Conservation (phyloP, 1,140 invertebrate genomes). For the Hestina assimilis region DNA sequence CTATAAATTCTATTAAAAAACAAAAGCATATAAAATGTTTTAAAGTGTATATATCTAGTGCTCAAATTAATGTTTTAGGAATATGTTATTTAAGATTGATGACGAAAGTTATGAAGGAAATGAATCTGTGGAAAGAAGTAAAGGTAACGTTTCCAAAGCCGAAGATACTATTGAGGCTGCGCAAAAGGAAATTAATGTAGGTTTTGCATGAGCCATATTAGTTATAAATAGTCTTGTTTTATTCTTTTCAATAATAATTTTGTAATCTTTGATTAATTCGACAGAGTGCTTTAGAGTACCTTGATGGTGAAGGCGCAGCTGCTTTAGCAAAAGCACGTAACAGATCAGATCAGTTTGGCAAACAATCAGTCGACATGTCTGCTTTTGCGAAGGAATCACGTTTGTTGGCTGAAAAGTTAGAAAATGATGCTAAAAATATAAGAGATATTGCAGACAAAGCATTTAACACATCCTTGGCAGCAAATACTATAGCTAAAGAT, state of each 20-base stretch:
- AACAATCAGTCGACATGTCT: conserved; percentile 95
- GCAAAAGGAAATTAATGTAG: conserved; percentile 82
- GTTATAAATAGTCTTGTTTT: too few relatives aligned
- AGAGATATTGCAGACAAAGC: conserved; percentile 88
- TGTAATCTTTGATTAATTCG: not conserved
- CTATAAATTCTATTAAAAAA: not conserved
- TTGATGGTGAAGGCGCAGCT: conserved; percentile 88
- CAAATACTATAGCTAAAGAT: conserved; percentile 89
- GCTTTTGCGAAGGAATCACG: conserved; percentile 92
- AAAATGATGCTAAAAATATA: conserved; percentile 88
- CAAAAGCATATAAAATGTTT: too few relatives aligned
- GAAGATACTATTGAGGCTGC: conserved; percentile 87
- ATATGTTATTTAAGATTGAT: conserved; percentile 82
- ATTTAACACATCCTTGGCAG: conserved; percentile 88
- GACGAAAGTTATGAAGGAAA: conserved; percentile 80
- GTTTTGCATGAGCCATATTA: too few relatives aligned
- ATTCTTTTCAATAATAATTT: not conserved
- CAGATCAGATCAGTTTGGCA: conserved; percentile 91
- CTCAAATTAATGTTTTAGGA: conserved; percentile 41
- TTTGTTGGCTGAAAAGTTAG: conserved; percentile 86
- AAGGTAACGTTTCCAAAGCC: conserved; percentile 84
- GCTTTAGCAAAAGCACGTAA: conserved; percentile 89
- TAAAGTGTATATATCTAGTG: too few relatives aligned
- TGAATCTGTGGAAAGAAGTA: conserved; percentile 81
- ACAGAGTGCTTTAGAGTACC: conserved; percentile 84